phyloP scores from a whole-genome alignment of 2,113 vertebrate genomes.

The Varanus komodoensis region DNA sequence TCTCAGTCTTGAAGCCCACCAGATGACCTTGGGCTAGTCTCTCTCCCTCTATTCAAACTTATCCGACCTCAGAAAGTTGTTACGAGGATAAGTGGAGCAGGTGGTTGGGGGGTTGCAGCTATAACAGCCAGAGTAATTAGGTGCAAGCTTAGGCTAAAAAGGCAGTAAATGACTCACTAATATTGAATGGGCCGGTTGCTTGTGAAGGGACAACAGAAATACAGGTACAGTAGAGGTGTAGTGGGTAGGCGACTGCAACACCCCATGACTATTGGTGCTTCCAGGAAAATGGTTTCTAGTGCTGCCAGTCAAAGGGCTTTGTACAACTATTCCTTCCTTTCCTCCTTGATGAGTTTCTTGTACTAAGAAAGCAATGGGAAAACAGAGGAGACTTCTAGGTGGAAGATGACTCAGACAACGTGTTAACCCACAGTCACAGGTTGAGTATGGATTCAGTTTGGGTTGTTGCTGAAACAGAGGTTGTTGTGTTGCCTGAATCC shows the following conservation, averaged over 20 bases:
- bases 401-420: no score
- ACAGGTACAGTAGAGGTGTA: background rate
- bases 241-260: background rate
- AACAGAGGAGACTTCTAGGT: no score
- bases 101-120: background rate
- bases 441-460: no score
- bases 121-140: background rate
- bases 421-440: no score
- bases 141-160: background rate
- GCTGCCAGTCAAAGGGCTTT: no score
- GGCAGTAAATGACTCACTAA: background rate
- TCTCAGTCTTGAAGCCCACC: background rate
- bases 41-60: background rate
- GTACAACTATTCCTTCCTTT: no score
- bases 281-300: no score
- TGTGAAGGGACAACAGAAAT: background rate
- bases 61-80: no score
- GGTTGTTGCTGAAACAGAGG: no score
- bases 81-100: background rate
- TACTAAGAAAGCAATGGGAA: no score
- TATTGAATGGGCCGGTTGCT: background rate
- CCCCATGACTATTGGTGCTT: background rate
- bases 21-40: background rate
- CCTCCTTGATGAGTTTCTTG: no score
- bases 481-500: no score